These are phyloP conservation scores for Amphiprion percula DNA, from an alignment of 2,113 vertebrate genomes.

Conservation along the genomic window DNA sequence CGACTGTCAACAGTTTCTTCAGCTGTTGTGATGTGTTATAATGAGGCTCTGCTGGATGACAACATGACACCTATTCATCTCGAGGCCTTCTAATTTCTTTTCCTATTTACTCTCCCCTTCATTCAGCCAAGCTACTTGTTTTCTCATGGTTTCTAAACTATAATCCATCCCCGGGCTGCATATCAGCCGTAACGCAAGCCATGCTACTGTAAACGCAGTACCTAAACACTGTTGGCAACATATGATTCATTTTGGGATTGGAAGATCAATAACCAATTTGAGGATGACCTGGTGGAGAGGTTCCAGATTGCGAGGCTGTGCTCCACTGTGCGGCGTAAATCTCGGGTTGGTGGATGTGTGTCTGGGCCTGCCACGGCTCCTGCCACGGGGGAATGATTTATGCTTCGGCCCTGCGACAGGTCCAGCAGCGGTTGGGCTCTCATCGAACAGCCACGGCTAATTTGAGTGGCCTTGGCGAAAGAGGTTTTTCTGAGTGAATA, in stretches of 20 bases:
- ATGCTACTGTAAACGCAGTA: slow-evolving; percentile 67
- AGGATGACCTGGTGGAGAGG: slow-evolving; percentile 75
- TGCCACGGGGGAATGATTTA: slow-evolving; percentile 72
- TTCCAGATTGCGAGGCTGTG: slow-evolving; percentile 65
- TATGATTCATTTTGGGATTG: slow-evolving; percentile 82
- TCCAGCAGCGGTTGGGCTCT: slow-evolving; percentile 50
- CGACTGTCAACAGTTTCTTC: slow-evolving; percentile 53
- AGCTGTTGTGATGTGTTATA: slow-evolving; percentile 59
- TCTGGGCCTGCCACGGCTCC: slow-evolving; percentile 63
- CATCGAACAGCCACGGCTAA: slow-evolving; percentile 61
- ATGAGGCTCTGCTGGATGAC: slow-evolving; percentile 71
- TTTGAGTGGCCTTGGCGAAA: slow-evolving; percentile 61
- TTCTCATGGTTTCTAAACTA: slow-evolving; percentile 60
- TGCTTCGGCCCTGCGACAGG: slow-evolving; percentile 44
- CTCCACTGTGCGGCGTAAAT: slow-evolving; percentile 77
- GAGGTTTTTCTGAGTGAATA: slow-evolving; percentile 34
- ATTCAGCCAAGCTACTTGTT: slow-evolving; percentile 45
- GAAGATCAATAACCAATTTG: slow-evolving; percentile 87
- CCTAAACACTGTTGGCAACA: slow-evolving; percentile 70
- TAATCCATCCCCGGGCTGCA: slow-evolving; percentile 64
- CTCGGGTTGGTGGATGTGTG: slow-evolving; percentile 59
- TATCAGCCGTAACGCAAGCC: slow-evolving; percentile 44
- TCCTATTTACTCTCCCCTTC: slow-evolving; percentile 46
- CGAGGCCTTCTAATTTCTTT: slow-evolving; percentile 48
- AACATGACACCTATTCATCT: slow-evolving; percentile 65